A percentile compares a stretch with the other conserved stretches of the same genome.
These are phyloP conservation scores for Serinus canaria DNA, from an alignment of 2,113 vertebrate genomes.

Conservation along the genomic window DNA sequence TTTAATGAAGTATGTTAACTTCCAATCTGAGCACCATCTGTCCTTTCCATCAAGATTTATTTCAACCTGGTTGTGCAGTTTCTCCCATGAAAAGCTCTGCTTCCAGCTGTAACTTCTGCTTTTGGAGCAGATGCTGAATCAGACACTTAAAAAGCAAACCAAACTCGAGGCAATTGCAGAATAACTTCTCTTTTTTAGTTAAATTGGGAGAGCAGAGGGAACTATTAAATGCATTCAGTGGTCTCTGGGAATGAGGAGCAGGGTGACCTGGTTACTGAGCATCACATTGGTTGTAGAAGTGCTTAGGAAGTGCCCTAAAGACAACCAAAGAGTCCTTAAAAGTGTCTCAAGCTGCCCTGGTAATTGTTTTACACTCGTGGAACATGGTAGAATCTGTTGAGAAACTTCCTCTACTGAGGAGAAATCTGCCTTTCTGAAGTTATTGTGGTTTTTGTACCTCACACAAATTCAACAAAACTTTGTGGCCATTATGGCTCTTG, in stretches of 20 bases:
- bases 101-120: background rate
- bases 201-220: background rate
- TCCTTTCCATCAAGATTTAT: background rate
- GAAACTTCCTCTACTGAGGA: background rate
- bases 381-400: rapidly evolving
- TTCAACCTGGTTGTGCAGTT: background rate
- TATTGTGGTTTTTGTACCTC: background rate
- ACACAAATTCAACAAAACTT: background rate
- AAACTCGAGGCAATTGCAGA: background rate
- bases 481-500: background rate
- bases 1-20: conserved; percentile 98
- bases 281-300: background rate
- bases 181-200: background rate
- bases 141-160: background rate
- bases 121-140: background rate
- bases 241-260: background rate
- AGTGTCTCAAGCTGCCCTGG: background rate
- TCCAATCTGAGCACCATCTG: conserved; percentile 48
- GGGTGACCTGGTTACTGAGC: background rate
- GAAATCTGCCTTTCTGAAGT: background rate
- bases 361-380: background rate
- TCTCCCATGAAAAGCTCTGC: background rate
- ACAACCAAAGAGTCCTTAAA: background rate
- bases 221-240: background rate
- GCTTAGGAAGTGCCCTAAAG: background rate